Base-by-base conservation (phyloP, 2,113 vertebrate genomes). In the Oncorhynchus tshawytscha region DNA sequence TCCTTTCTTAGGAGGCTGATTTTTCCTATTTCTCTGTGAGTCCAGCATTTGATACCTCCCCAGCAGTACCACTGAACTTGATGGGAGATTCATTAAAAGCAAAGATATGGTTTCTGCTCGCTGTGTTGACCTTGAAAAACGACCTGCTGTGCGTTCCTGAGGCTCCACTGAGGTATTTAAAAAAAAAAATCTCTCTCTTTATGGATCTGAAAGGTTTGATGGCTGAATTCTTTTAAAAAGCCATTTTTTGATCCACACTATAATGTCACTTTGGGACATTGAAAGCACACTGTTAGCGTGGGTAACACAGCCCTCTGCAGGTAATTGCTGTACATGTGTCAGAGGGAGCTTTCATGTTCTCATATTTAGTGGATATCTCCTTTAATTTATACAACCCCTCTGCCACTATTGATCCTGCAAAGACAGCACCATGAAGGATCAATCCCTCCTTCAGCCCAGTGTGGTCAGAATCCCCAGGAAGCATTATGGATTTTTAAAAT, bases 401-500 rank as follows among this genome's bases (percentile, higher is more conserved):
- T 94, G 88, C 94, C 92, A 70, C 75, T 96, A 98, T 99, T 93
- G 97, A 99, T 97, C 94, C 88, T 82, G 88, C 92, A 93, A 94
- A 94, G 92, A 94, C 90, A 92, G 93, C 92, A 84, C 92, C 93
- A 91, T 87, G 84, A 91, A 96, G 95, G 94, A 96, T 96, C 91
- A 92, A 96, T 97, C 94, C 82, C 85, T 94, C 90, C 89, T 11
- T 78, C 87, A 90, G 92, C 86, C 86, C 88, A 91, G 88, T 93
- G 93, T 88, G 94, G 94, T 93, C 92, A 91, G 88, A 92, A 94
- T 94, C 93, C 94, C 86, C 93, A 93, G 92, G 88, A 89, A 95
- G 93, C 93, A 91, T 91, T 97, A 99, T 99, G 91, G 97, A 99
- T 99, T 98, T 97, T 94, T 94, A 93, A 95, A 96, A 96, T 85